These are phyloP conservation scores for Acanthochromis polyacanthus DNA, from an alignment of 2,113 vertebrate species.

Conservation along the genomic window DNA sequence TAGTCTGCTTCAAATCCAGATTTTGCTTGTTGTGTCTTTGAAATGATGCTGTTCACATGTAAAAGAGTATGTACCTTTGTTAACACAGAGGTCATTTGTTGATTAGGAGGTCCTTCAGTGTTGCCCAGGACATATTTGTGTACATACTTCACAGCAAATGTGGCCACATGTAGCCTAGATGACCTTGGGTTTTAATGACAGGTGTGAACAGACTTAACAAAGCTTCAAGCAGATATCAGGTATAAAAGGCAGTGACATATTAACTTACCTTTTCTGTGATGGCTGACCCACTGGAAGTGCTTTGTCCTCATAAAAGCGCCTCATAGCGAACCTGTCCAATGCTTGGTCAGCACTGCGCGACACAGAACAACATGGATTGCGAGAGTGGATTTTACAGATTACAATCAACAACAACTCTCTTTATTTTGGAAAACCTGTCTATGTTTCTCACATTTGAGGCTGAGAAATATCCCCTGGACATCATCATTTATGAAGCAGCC, in stretches of 20 bases:
- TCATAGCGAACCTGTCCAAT: conserved; percentile 97
- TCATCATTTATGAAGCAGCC: conserved; percentile 33
- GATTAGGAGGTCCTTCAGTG: too few relatives aligned
- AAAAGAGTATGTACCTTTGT: too few relatives aligned
- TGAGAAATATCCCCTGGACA: conserved; percentile 7
- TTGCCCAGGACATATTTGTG: too few relatives aligned
- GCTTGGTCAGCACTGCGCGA: conserved; percentile 92
- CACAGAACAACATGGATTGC: not conserved
- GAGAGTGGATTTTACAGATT: not conserved
- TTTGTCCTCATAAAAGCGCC: conserved; percentile 97
- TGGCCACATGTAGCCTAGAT: too few relatives aligned
- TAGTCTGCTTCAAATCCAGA: too few relatives aligned
- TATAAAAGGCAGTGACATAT: conserved; percentile 34
- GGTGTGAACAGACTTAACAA: too few relatives aligned
- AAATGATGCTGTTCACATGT: too few relatives aligned
- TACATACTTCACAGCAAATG: too few relatives aligned
- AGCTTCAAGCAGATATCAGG: too few relatives aligned
- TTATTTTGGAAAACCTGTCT: conserved; percentile 13
- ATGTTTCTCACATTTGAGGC: not conserved
- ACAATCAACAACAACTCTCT: not conserved
- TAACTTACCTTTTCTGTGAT: conserved; percentile 92
- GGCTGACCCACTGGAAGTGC: conserved; percentile 94
- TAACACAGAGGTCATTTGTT: too few relatives aligned
- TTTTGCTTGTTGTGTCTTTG: too few relatives aligned
- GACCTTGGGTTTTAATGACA: too few relatives aligned